phyloP scores from a whole-genome alignment of 2,888 invertebrate genomes.

The Nephrotoma flavescens region DNA sequence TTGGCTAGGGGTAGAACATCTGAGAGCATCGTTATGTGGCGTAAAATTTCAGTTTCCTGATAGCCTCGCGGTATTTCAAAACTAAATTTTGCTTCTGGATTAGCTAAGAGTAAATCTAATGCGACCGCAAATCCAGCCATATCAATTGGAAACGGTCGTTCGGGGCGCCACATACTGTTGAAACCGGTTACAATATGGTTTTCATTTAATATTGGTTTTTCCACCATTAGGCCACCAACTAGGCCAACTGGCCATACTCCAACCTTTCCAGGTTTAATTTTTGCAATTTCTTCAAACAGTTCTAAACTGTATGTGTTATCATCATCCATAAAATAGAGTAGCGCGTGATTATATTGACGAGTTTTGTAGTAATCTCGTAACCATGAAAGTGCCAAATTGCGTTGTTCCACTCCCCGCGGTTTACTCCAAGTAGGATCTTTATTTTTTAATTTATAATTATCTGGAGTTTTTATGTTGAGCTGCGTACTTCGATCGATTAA shows the following conservation, averaged over 20 bases:
- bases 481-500: constrained; percentile 37
- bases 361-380: constrained; percentile 46
- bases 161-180: constrained; percentile 74
- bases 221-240: constrained; percentile 88
- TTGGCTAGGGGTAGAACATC: constrained; percentile 85
- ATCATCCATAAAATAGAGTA: constrained; percentile 94
- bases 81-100: constrained; percentile 63
- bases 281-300: constrained; percentile 79
- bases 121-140: constrained; percentile 96
- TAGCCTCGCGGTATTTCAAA: constrained; percentile 77
- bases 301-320: constrained; percentile 87
- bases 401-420: constrained; percentile 81
- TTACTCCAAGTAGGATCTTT: constrained; percentile 58
- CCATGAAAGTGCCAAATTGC: constrained; percentile 78
- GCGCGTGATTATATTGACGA: constrained; percentile 32
- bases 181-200: constrained; percentile 40
- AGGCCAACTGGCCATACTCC: constrained; percentile 94
- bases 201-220: constrained; percentile 64
- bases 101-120: constrained; percentile 51
- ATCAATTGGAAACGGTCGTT: constrained; percentile 87
- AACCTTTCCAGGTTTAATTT: constrained; percentile 51
- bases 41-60: constrained; percentile 74
- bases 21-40: constrained; percentile 51
- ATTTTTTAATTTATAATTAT: constrained; percentile 48
- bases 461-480: constrained; percentile 53